Percentiles rank a stretch among this genome's conserved stretches.
phyloP scores from a whole-genome alignment of 1,140 invertebrate genomes.

The Kradibia gibbosae region DNA sequence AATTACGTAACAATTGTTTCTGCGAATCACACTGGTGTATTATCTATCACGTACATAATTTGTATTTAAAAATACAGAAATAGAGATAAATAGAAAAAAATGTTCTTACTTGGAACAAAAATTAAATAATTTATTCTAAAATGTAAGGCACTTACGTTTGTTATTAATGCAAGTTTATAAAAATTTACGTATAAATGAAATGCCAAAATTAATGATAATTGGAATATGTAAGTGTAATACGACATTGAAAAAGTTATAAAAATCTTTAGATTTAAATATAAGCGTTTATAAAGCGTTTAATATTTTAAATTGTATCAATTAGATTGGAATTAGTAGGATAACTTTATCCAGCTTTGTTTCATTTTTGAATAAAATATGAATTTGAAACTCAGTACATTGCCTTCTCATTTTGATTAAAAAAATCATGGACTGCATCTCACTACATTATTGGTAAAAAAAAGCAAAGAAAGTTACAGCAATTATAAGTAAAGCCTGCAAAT shows the following conservation, averaged over 20 bases:
- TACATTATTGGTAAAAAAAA: too few relatives aligned
- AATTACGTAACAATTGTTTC: not conserved
- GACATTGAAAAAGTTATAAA: not conserved
- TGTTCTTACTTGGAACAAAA: not conserved
- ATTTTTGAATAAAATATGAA: not conserved
- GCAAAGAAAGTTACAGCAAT: too few relatives aligned
- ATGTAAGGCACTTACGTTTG: not conserved
- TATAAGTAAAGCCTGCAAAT: too few relatives aligned
- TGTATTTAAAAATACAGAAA: not conserved
- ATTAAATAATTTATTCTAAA: not conserved
- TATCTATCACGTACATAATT: not conserved
- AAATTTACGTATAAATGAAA: not conserved
- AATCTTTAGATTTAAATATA: not conserved
- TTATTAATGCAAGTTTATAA: not conserved
- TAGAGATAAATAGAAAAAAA: not conserved
- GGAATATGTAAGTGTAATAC: not conserved
- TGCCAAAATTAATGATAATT: too few relatives aligned
- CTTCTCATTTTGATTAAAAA: too few relatives aligned
- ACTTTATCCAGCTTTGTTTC: not conserved
- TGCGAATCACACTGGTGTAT: conserved; percentile 8
- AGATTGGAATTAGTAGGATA: not conserved
- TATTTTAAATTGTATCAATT: too few relatives aligned
- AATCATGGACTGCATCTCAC: too few relatives aligned
- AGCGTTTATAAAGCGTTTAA: too few relatives aligned
- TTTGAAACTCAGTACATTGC: not conserved